A percentile compares a stretch with the other conserved stretches of the same genome.
These are phyloP conservation scores for Protomyctophum bolini DNA, from an alignment of 2,113 vertebrate species.

Conservation along the genomic window DNA sequence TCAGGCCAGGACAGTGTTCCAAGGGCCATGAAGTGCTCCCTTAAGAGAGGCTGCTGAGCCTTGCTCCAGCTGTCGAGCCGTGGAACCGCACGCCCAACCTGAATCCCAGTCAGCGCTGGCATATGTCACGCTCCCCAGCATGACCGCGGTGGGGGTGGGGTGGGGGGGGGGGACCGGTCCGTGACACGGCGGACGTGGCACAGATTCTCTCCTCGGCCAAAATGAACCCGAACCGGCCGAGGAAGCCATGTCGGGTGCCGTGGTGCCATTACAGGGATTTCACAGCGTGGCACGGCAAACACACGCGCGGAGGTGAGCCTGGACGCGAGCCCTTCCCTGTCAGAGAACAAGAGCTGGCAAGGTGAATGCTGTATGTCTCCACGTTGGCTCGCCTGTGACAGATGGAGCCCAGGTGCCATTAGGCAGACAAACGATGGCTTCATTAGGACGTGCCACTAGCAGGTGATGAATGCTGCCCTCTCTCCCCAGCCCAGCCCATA, in stretches of 20 bases:
- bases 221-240: conserved; percentile 15
- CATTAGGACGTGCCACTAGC: conserved; percentile 73
- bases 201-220: conserved; percentile 31
- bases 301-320: conserved; percentile 45
- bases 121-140: conserved; percentile 61
- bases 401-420: conserved; percentile 74
- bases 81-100: conserved; percentile 27
- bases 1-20: conserved; percentile 59
- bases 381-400: conserved; percentile 64
- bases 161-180: conserved; percentile 3
- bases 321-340: conserved; percentile 37
- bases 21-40: conserved; percentile 66
- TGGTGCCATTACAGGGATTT: conserved; percentile 40
- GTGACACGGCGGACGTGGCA: conserved; percentile 43
- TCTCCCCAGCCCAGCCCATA: conserved; percentile 33
- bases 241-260: conserved; percentile 41
- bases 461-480: conserved; percentile 65
- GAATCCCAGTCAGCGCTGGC: conserved; percentile 54
- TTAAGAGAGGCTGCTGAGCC: conserved; percentile 60
- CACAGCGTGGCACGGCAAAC: conserved; percentile 44
- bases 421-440: conserved; percentile 74
- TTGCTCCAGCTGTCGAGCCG: conserved; percentile 65
- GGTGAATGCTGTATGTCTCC: conserved; percentile 59
- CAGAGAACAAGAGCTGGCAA: conserved; percentile 57
- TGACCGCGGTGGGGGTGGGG: conserved; percentile 34